Base-by-base conservation (phyloP, 2,113 vertebrate species). In the Suncus etruscus region DNA sequence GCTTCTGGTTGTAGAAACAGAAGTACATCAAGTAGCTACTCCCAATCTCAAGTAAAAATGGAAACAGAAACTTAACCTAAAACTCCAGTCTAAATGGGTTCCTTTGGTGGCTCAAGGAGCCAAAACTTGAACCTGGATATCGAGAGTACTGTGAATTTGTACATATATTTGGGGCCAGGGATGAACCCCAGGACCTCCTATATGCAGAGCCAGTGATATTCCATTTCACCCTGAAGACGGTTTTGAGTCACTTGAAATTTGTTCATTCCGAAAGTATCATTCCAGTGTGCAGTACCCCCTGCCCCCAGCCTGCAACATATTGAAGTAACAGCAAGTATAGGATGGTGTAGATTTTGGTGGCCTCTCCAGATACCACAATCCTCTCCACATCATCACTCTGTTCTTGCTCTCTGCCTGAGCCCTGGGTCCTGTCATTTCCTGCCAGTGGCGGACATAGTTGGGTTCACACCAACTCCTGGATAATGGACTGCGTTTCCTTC, bases 1-100 rank as follows among this genome's bases (percentile, higher is more conserved):
- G 18, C 12, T 86, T 77, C 27, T 18, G n/a, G 66, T 25, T 14
- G 11, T 54, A 61, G 66, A 70, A 48, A 15, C 51, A 18, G 68
- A 48, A 48, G 24, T n/a, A 10, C 6, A 0, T 63, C 20, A 2
- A 8, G 6, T 54, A 7, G 47, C 11, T 65, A 50, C 50, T 18
- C 25, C 0, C 0, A 9, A n/a, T 68, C 63, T n/a, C 12, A 11
- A 45, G 2, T 15, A 25, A 18, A 16, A 2, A 7, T 0, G 2
- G 25, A 51, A 14, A 51, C 74, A 24, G 24, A 47, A n/a, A 27
- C 45, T 10, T 54, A 47, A 12, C 29, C 0, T 47, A 48, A 1
- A 2, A 27, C 14, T 81, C 39, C 45, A 47, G 4, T 31, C 69
- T 74, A 1, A 45, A 32, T 1, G 10, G n/a, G 15, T 29, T 50